Base-by-base conservation (phyloP, 2,113 vertebrate species). In the Protobothrops mucrosquamatus region DNA sequence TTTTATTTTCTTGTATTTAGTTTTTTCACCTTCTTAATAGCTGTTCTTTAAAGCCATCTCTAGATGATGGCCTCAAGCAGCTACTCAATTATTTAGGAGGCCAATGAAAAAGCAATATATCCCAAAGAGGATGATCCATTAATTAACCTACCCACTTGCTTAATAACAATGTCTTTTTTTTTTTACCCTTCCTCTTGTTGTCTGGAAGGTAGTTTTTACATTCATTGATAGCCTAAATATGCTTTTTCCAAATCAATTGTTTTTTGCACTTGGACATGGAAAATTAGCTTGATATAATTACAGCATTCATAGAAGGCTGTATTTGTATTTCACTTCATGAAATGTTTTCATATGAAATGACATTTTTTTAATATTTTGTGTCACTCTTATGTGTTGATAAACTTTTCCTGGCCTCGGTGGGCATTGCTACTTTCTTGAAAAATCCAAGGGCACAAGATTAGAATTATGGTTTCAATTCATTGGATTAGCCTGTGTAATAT, bases 51-150 rank as follows among this genome's bases (percentile, higher is more conserved):
- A 96, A 96, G 92, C 46, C 95, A 85, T 93, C 91, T 95, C 64
- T 90, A 87, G 93, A 94, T 95, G 90, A 95, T 90, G 96, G 95
- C 90, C 92, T 97, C 89, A 91, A 94, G 95, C 96, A 92, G 89
- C 94, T 97, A 91, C 74, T 97, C 90, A 95, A 96, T 97, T 97
- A 96, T 96, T 97, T 96, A 96, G 94, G 94, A 94, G 11, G 87
- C 43, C 93, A 93, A 93, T 87, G 64, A 86, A 95, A 96, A 97
- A 96, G 24, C 92, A 95, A 54, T 96, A 74, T 86, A 93, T 97
- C 95, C 92, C 74, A 86, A 96, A 86, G 90, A 96, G 92, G 94
- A 94, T 5, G 87, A 7, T 56, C 52, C 89, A 94, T 96, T 97
- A 97, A 97, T 97, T 97, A 97, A 94, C 88, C 22, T 26, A 92